A percentile compares a stretch with the other conserved stretches of the same genome.
Conservation (phyloP, 2,888 invertebrate species). For the Megamerina dolium region DNA sequence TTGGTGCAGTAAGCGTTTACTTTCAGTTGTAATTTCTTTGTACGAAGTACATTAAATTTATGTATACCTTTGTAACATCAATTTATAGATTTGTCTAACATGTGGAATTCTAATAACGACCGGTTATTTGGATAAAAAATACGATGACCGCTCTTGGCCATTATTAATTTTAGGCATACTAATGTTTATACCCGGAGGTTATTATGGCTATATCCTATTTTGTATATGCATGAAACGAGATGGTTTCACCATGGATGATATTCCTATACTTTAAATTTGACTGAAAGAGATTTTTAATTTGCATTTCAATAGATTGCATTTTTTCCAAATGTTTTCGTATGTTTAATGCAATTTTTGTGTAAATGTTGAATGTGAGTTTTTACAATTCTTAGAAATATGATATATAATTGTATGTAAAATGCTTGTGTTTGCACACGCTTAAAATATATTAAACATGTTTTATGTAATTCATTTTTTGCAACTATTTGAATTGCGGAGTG, state of each 20-base stretch:
- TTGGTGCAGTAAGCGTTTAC: slow-evolving; percentile 56
- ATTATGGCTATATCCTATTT: slow-evolving; percentile 82
- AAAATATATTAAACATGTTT: no score
- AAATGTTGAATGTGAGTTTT: not conserved
- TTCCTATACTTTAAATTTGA: slow-evolving; percentile 23
- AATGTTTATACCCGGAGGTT: slow-evolving; percentile 89
- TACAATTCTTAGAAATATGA: not conserved
- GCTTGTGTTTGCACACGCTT: no score
- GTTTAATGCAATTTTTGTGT: not conserved
- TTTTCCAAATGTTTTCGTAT: not conserved
- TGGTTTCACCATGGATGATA: slow-evolving; percentile 31
- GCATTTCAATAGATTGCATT: not conserved
- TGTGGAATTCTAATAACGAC: slow-evolving; percentile 72
- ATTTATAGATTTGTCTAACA: slow-evolving; percentile 56
- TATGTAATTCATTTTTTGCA: no score
- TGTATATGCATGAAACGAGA: slow-evolving; percentile 55
- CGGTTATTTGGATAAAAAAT: slow-evolving; percentile 76
- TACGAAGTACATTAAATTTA: no score
- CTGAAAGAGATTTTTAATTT: not conserved
- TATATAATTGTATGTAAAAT: no score
- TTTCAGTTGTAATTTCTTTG: not conserved
- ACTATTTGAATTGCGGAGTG: no score
- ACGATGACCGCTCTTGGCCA: slow-evolving; percentile 84
- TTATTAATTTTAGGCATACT: slow-evolving; percentile 78
- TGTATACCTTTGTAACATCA: no score